Evolutionary conservation across 2,888 invertebrate genomes (phyloP).

Genomic region (Adineta ricciae): DNA sequence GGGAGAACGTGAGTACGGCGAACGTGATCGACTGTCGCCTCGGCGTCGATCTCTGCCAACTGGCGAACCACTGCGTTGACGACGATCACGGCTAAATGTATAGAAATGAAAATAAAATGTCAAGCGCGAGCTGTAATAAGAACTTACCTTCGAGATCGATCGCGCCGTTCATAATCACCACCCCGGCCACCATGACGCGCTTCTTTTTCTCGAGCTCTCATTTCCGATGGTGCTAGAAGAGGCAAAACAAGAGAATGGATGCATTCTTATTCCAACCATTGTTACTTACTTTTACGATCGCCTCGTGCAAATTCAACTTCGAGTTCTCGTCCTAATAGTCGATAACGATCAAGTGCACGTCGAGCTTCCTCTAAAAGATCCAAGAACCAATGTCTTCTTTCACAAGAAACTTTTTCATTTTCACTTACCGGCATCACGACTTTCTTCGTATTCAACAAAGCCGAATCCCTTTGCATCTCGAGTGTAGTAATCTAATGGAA

Average conservation of each 20-base stretch:
- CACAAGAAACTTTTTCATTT: too few species aligned
- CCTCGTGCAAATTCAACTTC: slow-evolving; percentile 54
- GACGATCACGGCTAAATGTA: background rate
- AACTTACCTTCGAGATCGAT: slow-evolving; percentile 17
- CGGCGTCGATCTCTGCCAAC: background rate
- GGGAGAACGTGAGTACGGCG: slow-evolving; percentile 6
- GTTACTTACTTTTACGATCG: slow-evolving; percentile 51
- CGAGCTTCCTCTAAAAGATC: background rate
- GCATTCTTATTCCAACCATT: background rate
- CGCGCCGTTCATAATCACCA: background rate
- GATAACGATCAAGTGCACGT: slow-evolving; percentile 46
- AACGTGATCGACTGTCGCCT: background rate
- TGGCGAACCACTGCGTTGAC: background rate
- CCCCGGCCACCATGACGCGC: background rate
- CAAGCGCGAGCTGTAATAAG: background rate
- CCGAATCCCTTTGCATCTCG: slow-evolving; percentile 35
- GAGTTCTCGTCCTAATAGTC: slow-evolving; percentile 51
- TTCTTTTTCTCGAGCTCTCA: slow-evolving; percentile 26
- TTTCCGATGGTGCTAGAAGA: slow-evolving; percentile 31
- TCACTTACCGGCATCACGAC: background rate
- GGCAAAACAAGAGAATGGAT: background rate
- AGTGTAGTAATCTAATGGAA: slow-evolving; percentile 53
- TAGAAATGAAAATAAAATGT: too few species aligned
- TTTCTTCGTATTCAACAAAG: slow-evolving; percentile 20
- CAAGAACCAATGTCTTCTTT: background rate